Conservation (phyloP, 2,113 vertebrate genomes). For the Chitala chitala region DNA sequence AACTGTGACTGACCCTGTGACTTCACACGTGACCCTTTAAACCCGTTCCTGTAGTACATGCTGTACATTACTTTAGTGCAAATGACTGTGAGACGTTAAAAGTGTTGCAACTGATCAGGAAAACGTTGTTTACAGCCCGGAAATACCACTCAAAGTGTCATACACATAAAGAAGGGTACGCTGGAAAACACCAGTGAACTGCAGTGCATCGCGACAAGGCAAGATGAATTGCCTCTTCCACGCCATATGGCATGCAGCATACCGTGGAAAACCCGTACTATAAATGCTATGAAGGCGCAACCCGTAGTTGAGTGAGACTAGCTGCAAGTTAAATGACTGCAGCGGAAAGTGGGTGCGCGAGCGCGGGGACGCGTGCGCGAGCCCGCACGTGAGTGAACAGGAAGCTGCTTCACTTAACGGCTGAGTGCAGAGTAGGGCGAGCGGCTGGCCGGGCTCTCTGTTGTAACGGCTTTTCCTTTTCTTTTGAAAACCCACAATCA, state of each 20-base stretch:
- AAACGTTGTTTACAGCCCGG: no score
- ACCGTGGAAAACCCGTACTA: no score
- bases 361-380: conserved; percentile 16
- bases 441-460: background rate
- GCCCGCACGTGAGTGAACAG: conserved; percentile 34
- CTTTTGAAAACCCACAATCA: background rate
- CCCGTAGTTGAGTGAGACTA: no score
- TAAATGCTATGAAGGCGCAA: no score
- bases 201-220: background rate
- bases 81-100: no score
- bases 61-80: no score
- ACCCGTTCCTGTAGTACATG: background rate
- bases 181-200: background rate
- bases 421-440: conserved; percentile 15
- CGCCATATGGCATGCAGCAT: no score
- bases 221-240: background rate
- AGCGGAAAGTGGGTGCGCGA: conserved; percentile 16
- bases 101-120: no score
- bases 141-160: background rate
- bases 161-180: background rate
- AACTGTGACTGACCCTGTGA: background rate
- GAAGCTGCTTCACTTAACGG: conserved; percentile 29
- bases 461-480: background rate
- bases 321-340: background rate
- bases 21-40: background rate